Conservation (phyloP, 1,140 invertebrate species). For the Leptestheria dahalacensis region DNA sequence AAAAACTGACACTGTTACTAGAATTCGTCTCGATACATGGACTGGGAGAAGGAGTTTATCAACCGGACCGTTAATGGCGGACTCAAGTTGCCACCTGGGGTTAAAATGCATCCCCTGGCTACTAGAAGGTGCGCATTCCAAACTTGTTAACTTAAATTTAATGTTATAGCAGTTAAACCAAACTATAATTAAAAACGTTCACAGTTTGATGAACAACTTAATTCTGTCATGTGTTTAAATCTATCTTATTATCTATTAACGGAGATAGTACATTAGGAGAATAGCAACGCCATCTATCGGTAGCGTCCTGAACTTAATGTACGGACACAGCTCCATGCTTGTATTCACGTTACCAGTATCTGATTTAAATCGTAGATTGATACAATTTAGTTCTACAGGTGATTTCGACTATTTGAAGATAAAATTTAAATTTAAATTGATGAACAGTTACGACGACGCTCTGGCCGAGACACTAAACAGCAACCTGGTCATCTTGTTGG, state of each 20-base stretch:
- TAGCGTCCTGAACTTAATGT: too few species aligned
- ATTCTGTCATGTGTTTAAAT: too few species aligned
- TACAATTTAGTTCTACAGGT: too few species aligned
- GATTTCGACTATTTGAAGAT: background rate
- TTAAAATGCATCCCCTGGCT: slow-evolving; percentile 29
- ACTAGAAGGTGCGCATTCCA: slow-evolving; percentile 25
- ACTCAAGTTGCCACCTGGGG: slow-evolving; percentile 25
- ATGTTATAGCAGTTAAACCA: too few species aligned
- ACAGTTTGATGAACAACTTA: too few species aligned
- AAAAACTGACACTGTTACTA: background rate
- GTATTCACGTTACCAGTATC: too few species aligned
- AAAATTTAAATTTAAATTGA: background rate
- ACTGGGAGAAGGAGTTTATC: slow-evolving; percentile 32
- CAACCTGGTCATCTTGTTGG: slow-evolving; percentile 35
- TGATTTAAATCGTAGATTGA: too few species aligned
- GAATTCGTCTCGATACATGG: slow-evolving; percentile 9
- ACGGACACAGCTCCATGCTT: too few species aligned
- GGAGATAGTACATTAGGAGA: too few species aligned
- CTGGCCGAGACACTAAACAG: slow-evolving; percentile 30
- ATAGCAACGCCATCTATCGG: too few species aligned
- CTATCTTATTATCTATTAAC: too few species aligned
- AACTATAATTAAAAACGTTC: background rate
- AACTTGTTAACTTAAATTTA: too few species aligned
- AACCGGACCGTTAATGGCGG: slow-evolving; percentile 23
- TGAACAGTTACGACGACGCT: slow-evolving; percentile 28